Percentiles rank a stretch among this genome's conserved stretches.
Conservation (phyloP, 2,113 vertebrate species). For the Ramphastos sulfuratus region DNA sequence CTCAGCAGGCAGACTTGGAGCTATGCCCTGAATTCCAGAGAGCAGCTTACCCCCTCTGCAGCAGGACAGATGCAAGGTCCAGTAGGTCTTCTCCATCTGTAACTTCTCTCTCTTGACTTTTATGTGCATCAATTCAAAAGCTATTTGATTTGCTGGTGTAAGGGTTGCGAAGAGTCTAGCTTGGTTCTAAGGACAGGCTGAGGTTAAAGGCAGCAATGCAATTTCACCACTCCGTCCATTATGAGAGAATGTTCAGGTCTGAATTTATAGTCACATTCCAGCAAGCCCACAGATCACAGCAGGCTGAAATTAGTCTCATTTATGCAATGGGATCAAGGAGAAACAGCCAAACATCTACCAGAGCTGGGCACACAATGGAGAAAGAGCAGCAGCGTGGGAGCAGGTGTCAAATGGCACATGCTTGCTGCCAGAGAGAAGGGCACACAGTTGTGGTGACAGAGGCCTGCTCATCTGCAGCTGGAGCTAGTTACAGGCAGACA, state of each 20-base stretch:
- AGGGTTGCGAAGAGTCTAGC: constrained; percentile 7
- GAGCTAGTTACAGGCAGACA: background rate
- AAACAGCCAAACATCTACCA: background rate
- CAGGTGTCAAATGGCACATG: rapidly evolving
- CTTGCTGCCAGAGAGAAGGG: background rate
- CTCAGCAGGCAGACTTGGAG: background rate
- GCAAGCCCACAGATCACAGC: background rate
- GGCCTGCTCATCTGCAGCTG: background rate
- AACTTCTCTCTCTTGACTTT: constrained; percentile 26
- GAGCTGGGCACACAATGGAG: background rate
- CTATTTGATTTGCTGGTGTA: background rate
- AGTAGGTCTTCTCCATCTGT: constrained; percentile 29
- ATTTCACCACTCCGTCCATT: background rate
- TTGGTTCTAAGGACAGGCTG: constrained; percentile 18
- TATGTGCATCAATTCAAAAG: constrained; percentile 16
- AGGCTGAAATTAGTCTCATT: constrained; percentile 40
- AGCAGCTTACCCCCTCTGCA: background rate
- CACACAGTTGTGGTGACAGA: background rate
- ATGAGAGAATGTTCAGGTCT: background rate
- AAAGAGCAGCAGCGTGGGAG: background rate
- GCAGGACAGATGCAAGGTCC: background rate
- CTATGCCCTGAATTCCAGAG: background rate
- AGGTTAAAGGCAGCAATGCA: constrained; percentile 48
- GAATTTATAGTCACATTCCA: constrained; percentile 23
- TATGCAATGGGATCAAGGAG: background rate